Percentiles rank a stretch among this genome's conserved stretches.
phyloP scores from a whole-genome alignment of 2,888 invertebrate genomes.

The Tinea semifulvella region DNA sequence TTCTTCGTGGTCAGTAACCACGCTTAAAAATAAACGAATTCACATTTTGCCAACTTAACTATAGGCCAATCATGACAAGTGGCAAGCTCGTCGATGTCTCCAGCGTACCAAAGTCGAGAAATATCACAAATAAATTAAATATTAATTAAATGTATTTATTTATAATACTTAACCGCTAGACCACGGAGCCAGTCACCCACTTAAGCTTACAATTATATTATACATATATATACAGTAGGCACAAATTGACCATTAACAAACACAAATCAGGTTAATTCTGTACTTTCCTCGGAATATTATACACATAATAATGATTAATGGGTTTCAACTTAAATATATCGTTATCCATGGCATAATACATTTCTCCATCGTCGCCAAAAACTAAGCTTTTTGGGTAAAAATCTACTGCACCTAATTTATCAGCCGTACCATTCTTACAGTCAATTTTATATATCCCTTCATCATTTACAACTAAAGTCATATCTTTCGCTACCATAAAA shows the following conservation, averaged over 20 bases:
- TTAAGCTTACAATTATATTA: too few species aligned
- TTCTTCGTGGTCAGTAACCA: too few species aligned
- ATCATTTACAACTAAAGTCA: slow-evolving; percentile 38
- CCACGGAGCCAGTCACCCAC: too few species aligned
- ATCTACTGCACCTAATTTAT: slow-evolving; percentile 32
- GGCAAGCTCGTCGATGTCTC: too few species aligned
- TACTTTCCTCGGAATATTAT: slow-evolving; percentile 31
- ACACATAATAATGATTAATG: slow-evolving; percentile 41
- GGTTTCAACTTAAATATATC: slow-evolving; percentile 44
- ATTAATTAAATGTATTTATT: too few species aligned
- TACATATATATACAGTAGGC: too few species aligned
- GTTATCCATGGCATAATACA: slow-evolving; percentile 42
- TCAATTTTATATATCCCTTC: slow-evolving; percentile 40
- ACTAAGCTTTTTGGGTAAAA: slow-evolving; percentile 43
- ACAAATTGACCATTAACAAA: slow-evolving; percentile 18
- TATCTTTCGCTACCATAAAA: slow-evolving; percentile 37
- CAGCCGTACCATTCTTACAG: slow-evolving; percentile 46
- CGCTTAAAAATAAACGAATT: too few species aligned
- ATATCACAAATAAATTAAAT: too few species aligned
- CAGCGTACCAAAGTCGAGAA: too few species aligned
- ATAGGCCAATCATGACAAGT: too few species aligned
- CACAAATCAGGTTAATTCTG: slow-evolving; percentile 18
- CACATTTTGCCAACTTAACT: too few species aligned
- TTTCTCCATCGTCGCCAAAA: slow-evolving; percentile 52
- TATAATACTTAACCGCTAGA: too few species aligned